These are phyloP conservation scores for Synanthedon vespiformis DNA, from an alignment of 2,888 invertebrate species.

Conservation along the genomic window DNA sequence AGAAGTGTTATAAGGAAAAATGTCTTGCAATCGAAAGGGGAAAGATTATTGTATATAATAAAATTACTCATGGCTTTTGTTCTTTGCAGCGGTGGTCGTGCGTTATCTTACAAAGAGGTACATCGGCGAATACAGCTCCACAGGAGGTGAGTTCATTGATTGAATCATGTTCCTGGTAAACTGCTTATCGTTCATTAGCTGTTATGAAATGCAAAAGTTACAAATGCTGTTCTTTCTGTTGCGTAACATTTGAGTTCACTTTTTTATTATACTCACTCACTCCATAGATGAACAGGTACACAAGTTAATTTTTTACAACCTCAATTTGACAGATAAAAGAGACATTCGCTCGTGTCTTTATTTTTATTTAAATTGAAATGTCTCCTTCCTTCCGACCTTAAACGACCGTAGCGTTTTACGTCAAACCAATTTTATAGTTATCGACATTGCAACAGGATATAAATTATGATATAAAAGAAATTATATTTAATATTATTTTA, in stretches of 20 bases:
- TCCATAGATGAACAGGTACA: no score
- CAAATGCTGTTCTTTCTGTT: not conserved
- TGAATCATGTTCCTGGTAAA: not conserved
- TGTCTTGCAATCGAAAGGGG: no score
- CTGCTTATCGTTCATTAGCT: not conserved
- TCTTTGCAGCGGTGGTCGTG: conserved; percentile 82
- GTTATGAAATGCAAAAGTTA: not conserved
- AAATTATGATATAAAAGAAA: not conserved
- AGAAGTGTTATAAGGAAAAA: no score
- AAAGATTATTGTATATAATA: not conserved
- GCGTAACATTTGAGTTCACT: no score
- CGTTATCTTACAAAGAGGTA: conserved; percentile 83
- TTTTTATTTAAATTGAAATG: conserved; percentile 15
- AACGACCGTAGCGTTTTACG: conserved; percentile 21
- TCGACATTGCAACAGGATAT: not conserved
- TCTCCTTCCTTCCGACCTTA: conserved; percentile 43
- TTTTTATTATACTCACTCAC: no score
- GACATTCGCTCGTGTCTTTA: not conserved
- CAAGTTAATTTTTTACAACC: no score
- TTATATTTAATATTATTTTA: not conserved
- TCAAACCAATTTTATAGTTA: conserved; percentile 12
- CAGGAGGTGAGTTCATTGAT: conserved; percentile 74
- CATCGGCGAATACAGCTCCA: conserved; percentile 85
- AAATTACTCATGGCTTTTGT: conserved; percentile 11
- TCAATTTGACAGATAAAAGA: not conserved